Base-by-base conservation (phyloP, 2,888 invertebrate species). In the Sinohyriopsis cumingii region DNA sequence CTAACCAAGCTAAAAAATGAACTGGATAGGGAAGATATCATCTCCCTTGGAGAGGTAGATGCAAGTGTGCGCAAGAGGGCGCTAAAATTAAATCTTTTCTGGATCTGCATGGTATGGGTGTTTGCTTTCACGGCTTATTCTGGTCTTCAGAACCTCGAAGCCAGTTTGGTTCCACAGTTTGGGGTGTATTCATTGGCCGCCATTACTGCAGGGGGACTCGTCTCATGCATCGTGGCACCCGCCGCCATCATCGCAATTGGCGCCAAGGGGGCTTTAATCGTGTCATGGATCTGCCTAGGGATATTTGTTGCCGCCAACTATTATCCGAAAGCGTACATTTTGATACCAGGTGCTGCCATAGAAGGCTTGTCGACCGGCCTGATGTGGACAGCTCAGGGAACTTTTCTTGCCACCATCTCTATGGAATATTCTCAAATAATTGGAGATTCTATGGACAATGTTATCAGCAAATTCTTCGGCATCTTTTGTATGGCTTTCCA, bases 401-500 rank as follows among this genome's bases (percentile, higher is more conserved):
- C 79, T 7, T 78, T 81, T 63, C 72, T 83, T 20, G 80, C 83
- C 9, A 77, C 78, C 9, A 78, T 77, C 15, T 80, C 80, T 0
- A 60, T 79, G 45, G 78, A 81, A 45, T 83, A 80, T 64, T 73
- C 79, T 12, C 54, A 57, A 15, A 71, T 81, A 19, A 78, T 77
- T 12, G 73, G 74, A 60, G 79, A 78, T 55, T 28, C 71, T 0
- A 57, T 82, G 19, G 82, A 82, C 45, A 57, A 72, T 18, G 74
- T 82, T 15, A 66, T 83, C 3, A 83, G 82, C 60, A 69, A 72
- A 63, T 75, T 83, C 24, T 81, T 80, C 56, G 82, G 83, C 24
- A 77, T 82, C 25, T 82, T 82, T 63, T 81, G 78, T 65, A 81
- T 81, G 74, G 82, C 79, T 12, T 81, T 81, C 59, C 82, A 82